A percentile compares a stretch with the other conserved stretches of the same genome.
Evolutionary conservation across 2,888 invertebrate species (phyloP).

Genomic region (Phyllotreta cruciferae): DNA sequence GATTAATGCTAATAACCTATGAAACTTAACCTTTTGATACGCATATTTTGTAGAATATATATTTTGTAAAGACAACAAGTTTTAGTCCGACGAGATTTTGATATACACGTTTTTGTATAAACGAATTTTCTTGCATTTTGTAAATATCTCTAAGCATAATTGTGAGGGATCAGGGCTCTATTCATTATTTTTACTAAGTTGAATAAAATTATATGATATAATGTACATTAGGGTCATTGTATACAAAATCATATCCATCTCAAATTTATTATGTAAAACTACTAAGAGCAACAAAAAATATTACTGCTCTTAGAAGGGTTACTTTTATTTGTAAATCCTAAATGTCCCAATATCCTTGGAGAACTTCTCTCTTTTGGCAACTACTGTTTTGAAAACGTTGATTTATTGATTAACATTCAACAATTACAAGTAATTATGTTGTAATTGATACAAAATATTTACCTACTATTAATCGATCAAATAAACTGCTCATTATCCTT

Average conservation of each 20-base stretch:
- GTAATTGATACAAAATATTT: no score
- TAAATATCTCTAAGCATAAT: slow-evolving; percentile 48
- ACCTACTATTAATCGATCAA: slow-evolving; percentile 19
- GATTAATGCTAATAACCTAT: slow-evolving; percentile 42
- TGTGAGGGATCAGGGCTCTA: slow-evolving; percentile 53
- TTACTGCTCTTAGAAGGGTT: no score
- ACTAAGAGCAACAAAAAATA: no score
- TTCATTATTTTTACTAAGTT: slow-evolving; percentile 48
- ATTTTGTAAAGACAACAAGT: slow-evolving; percentile 54
- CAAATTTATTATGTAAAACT: background rate
- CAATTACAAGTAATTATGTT: no score
- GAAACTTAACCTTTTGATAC: slow-evolving; percentile 51
- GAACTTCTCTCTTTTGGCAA: background rate
- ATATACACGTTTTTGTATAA: slow-evolving; percentile 53
- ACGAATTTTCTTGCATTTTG: slow-evolving; percentile 48
- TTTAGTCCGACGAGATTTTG: slow-evolving; percentile 49
- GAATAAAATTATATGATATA: slow-evolving; percentile 45
- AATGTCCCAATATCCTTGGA: no score
- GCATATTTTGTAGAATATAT: slow-evolving; percentile 54
- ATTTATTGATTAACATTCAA: no score
- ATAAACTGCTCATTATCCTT: slow-evolving; percentile 50
- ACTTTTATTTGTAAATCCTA: no score
- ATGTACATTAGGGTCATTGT: slow-evolving; percentile 5
- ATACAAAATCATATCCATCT: background rate
- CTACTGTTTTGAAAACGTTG: no score